These are phyloP conservation scores for Troides oblongomaculatus DNA, from an alignment of 2,888 invertebrate species.

Conservation along the genomic window DNA sequence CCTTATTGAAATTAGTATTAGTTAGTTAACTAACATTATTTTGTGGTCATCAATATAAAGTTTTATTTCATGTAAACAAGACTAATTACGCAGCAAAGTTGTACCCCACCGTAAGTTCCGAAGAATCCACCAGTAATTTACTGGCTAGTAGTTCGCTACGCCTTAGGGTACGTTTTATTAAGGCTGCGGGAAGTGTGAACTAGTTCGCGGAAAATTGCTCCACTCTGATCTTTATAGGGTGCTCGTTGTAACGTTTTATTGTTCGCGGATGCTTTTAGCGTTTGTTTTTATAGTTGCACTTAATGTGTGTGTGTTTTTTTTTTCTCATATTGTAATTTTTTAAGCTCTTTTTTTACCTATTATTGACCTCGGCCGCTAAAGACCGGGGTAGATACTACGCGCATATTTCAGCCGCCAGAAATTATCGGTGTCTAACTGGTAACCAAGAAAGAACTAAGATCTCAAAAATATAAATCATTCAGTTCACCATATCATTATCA, in stretches of 20 bases:
- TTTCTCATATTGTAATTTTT: not conserved
- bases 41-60: too few species aligned
- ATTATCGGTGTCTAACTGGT: too few species aligned
- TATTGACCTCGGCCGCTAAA: not conserved
- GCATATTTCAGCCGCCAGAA: too few species aligned
- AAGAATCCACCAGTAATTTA: conserved; percentile 55
- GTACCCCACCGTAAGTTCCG: conserved; percentile 27
- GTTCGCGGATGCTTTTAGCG: conserved; percentile 7
- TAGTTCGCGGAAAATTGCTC: conserved; percentile 39
- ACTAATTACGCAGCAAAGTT: not conserved
- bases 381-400: too few species aligned
- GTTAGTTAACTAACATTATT: not conserved
- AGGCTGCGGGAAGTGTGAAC: conserved; percentile 39
- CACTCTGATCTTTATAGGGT: conserved; percentile 33
- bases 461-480: too few species aligned
- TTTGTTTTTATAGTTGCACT: not conserved
- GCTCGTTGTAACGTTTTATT: conserved; percentile 17
- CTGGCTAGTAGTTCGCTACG: conserved; percentile 49
- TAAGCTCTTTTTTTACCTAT: too few species aligned
- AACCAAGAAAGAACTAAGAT: too few species aligned
- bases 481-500: too few species aligned
- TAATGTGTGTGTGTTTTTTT: not conserved
- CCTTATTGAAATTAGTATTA: not conserved
- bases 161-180: conserved; percentile 61
- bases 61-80: not conserved